Conservation (phyloP, 1,140 invertebrate genomes). For the Cotesia chilonis region DNA sequence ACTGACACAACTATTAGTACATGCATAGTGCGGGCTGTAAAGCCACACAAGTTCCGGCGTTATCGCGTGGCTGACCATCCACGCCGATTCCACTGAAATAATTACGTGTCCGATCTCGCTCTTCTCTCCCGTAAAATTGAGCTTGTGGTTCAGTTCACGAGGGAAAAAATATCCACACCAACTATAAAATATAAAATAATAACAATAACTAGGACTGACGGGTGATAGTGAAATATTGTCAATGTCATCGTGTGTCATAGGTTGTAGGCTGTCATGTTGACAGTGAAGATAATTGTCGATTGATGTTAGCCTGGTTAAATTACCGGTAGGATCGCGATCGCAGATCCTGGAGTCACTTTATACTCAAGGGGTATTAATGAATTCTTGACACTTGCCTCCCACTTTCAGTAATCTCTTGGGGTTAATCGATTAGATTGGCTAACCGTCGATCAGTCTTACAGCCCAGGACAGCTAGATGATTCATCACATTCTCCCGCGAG, state of each 20-base stretch:
- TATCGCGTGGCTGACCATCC: slow-evolving; percentile 14
- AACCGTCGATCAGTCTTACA: slow-evolving; percentile 8
- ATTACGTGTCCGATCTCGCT: slow-evolving; percentile 16
- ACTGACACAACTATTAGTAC: neutral
- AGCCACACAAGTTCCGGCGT: slow-evolving; percentile 13
- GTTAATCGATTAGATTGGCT: slow-evolving; percentile 5
- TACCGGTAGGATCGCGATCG: too few species aligned
- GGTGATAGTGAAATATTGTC: too few species aligned
- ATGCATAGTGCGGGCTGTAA: neutral
- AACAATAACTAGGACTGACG: too few species aligned
- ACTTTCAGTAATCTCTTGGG: slow-evolving; percentile 1
- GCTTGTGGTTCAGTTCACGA: slow-evolving; percentile 5
- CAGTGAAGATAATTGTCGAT: neutral
- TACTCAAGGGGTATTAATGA: too few species aligned
- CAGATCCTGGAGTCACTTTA: too few species aligned
- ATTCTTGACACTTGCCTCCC: neutral
- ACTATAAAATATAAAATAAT: too few species aligned
- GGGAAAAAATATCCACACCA: too few species aligned
- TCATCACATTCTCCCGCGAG: neutral
- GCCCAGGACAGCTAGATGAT: neutral
- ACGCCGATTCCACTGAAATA: slow-evolving; percentile 21
- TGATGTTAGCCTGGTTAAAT: neutral
- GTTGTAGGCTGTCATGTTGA: neutral
- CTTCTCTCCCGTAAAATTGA: slow-evolving; percentile 14
- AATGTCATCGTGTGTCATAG: too few species aligned